Percentiles rank a stretch among this genome's conserved stretches.
Conservation (phyloP, 1,140 invertebrate genomes). For the Lethrus apterus region DNA sequence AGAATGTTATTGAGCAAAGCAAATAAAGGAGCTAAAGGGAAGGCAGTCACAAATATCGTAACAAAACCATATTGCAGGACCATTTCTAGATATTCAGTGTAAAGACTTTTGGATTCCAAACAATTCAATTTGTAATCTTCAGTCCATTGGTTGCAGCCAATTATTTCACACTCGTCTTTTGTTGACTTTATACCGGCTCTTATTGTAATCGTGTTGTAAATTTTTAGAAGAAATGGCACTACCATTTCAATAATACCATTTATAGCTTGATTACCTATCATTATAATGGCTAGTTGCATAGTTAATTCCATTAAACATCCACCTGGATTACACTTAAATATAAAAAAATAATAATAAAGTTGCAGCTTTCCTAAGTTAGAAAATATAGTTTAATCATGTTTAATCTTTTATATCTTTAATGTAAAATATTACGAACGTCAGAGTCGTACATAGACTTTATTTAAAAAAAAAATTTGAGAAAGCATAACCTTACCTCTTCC, state of each 20-base stretch:
- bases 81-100: conserved; percentile 84
- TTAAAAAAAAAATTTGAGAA: too few species aligned
- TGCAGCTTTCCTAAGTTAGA: not conserved
- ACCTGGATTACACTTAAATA: conserved; percentile 62
- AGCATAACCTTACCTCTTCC: conserved; percentile 69
- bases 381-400: not conserved
- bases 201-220: conserved; percentile 35
- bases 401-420: not conserved
- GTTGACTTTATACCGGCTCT: conserved; percentile 29
- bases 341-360: not conserved
- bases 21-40: conserved; percentile 75
- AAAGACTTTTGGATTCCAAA: conserved; percentile 59
- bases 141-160: conserved; percentile 59
- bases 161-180: conserved; percentile 24
- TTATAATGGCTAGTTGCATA: conserved; percentile 75
- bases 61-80: conserved; percentile 83
- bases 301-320: conserved; percentile 78
- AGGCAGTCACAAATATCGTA: conserved; percentile 78
- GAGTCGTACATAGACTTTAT: too few species aligned
- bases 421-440: too few species aligned
- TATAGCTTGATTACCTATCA: conserved; percentile 79
- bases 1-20: conserved; percentile 77
- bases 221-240: conserved; percentile 52
- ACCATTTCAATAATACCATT: conserved; percentile 72
- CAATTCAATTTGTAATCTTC: conserved; percentile 68